phyloP scores from a whole-genome alignment of 2,113 vertebrate species.

The Megaceryle torquata region DNA sequence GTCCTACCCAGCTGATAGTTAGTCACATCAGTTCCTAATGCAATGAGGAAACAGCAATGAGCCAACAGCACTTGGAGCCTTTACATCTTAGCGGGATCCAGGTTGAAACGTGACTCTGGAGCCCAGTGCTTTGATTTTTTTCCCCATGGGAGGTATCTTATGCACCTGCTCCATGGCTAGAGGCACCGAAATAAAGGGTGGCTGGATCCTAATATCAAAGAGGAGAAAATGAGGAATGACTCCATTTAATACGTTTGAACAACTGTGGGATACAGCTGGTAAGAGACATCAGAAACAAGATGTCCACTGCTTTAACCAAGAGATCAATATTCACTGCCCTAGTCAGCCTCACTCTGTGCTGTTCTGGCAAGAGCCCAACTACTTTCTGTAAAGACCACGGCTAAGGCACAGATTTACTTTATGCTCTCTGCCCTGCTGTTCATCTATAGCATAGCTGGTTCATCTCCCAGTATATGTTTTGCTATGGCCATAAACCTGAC shows the following conservation, averaged over 20 bases:
- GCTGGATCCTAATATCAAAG: background rate
- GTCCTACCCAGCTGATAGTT: background rate
- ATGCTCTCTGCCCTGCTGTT: background rate
- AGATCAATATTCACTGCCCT: background rate
- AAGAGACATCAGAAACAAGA: background rate
- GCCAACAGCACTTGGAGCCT: background rate
- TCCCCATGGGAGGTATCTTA: background rate
- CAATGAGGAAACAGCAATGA: background rate
- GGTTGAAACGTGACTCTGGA: background rate
- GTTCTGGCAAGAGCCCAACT: background rate
- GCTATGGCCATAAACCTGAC: slow-evolving; percentile 23
- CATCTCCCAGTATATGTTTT: background rate
- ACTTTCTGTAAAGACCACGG: background rate
- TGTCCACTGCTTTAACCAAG: background rate
- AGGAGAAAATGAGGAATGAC: background rate
- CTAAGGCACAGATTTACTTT: background rate
- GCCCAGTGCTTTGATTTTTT: background rate
- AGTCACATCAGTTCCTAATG: background rate
- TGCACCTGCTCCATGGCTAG: background rate
- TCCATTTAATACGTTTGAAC: background rate
- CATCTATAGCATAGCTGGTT: slow-evolving; percentile 4
- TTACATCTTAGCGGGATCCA: background rate
- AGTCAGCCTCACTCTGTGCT: background rate
- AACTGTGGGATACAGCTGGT: background rate
- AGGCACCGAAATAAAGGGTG: background rate